phyloP scores from a whole-genome alignment of 2,113 vertebrate genomes.

The Syngnathoides biaculeatus region DNA sequence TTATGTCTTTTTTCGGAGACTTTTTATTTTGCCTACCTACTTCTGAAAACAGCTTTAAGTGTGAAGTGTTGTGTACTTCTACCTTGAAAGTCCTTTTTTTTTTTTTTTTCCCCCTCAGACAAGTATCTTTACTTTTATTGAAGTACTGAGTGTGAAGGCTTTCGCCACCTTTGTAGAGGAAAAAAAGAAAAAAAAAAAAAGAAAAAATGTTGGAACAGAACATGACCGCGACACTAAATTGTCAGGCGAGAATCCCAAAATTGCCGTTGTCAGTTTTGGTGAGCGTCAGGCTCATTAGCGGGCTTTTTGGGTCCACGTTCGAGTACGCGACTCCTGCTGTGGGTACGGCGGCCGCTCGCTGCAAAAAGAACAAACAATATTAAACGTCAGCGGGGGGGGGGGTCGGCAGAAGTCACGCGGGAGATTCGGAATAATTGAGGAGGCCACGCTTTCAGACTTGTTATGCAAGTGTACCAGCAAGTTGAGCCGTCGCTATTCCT shows the following conservation, averaged over 20 bases:
- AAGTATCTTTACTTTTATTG: background rate
- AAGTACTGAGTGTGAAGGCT: background rate
- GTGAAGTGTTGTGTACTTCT: too few species aligned
- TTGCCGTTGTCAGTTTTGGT: background rate
- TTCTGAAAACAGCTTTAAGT: too few species aligned
- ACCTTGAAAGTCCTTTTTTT: too few species aligned
- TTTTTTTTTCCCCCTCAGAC: too few species aligned
- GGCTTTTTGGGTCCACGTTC: background rate
- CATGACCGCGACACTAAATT: too few species aligned
- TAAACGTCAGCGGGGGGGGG: constrained; percentile 8
- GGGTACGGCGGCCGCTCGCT: constrained; percentile 10
- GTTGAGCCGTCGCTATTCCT: background rate
- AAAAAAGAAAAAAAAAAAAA: background rate
- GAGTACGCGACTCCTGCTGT: constrained; percentile 13
- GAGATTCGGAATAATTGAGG: background rate
- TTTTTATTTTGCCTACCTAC: too few species aligned
- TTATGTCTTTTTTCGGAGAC: too few species aligned
- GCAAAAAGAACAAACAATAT: constrained; percentile 19
- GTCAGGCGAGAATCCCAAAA: background rate
- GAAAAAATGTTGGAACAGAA: background rate
- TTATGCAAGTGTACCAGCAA: background rate
- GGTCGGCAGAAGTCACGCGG: background rate
- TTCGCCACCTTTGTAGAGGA: background rate
- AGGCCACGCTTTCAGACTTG: background rate
- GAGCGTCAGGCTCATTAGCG: constrained; percentile 21